Evolutionary conservation across 2,888 invertebrate genomes (phyloP).

Genomic region (Macrosiphum euphorbiae): DNA sequence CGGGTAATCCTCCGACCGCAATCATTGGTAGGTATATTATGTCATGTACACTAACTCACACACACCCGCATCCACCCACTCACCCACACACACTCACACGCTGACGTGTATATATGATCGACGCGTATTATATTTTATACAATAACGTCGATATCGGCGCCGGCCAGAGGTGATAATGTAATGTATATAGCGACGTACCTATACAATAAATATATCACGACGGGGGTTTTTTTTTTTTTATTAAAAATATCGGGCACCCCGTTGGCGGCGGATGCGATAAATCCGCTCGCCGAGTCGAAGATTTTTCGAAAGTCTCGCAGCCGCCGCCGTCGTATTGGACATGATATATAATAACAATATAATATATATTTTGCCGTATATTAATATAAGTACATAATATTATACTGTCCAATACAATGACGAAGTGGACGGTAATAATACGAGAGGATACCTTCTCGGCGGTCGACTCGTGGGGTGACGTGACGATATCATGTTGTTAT

Average conservation of each 20-base stretch:
- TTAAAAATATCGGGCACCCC: neutral
- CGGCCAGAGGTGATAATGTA: neutral
- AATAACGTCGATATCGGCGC: neutral
- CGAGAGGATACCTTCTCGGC: neutral
- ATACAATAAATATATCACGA: neutral
- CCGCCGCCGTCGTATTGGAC: neutral
- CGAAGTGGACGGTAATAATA: neutral
- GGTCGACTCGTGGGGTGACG: neutral
- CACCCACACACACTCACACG: neutral
- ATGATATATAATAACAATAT: neutral
- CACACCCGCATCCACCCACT: neutral
- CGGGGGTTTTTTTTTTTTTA: neutral
- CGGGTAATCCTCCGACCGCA: neutral
- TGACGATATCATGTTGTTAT: neutral
- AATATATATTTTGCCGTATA: neutral
- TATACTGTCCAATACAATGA: neutral
- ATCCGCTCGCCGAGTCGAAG: neutral
- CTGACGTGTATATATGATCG: neutral
- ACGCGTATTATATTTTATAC: constrained; percentile 7
- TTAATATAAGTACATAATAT: neutral
- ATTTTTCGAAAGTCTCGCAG: neutral
- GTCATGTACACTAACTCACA: neutral
- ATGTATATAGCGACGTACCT: neutral
- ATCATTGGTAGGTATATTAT: neutral
- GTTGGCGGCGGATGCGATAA: neutral